Percentiles rank a stretch among this genome's conserved stretches.
These are phyloP conservation scores for Drosophila sordidapex DNA, from an alignment of 2,888 invertebrate species.

Conservation along the genomic window DNA sequence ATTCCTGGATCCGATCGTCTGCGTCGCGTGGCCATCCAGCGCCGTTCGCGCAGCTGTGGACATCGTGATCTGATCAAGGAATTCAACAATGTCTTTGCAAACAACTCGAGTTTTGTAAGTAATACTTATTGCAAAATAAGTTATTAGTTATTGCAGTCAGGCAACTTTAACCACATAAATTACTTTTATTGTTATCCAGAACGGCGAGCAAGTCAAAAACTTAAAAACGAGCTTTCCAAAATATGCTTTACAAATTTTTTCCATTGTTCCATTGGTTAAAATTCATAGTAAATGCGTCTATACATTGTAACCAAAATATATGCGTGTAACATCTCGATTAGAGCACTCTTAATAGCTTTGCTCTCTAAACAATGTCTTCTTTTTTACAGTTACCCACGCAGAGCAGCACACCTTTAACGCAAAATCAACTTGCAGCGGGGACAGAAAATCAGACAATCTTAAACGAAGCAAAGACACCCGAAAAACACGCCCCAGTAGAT, in stretches of 20 bases:
- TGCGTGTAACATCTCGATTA: not conserved
- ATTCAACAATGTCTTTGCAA: constrained; percentile 41
- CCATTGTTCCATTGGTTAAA: not conserved
- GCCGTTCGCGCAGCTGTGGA: constrained; percentile 65
- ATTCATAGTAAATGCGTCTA: not conserved
- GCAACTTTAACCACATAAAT: not conserved
- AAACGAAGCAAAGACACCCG: not conserved
- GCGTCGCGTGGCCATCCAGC: constrained; percentile 60
- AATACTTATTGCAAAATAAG: not conserved
- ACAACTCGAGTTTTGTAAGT: constrained; percentile 49
- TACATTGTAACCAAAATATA: not conserved
- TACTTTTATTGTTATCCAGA: not conserved
- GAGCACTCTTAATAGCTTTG: not conserved
- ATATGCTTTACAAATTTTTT: not conserved
- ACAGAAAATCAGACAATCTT: not conserved
- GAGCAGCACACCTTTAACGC: constrained; percentile 36
- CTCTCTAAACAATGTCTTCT: not conserved
- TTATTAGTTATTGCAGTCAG: not conserved
- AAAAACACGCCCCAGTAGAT: not conserved
- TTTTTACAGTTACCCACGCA: constrained; percentile 29
- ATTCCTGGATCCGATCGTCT: constrained; percentile 62
- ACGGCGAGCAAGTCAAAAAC: not conserved
- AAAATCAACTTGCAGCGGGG: not conserved
- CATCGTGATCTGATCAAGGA: constrained; percentile 55
- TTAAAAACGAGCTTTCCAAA: not conserved